Base-by-base conservation (phyloP, 2,113 vertebrate genomes). In the Phylloscopus whistleri region DNA sequence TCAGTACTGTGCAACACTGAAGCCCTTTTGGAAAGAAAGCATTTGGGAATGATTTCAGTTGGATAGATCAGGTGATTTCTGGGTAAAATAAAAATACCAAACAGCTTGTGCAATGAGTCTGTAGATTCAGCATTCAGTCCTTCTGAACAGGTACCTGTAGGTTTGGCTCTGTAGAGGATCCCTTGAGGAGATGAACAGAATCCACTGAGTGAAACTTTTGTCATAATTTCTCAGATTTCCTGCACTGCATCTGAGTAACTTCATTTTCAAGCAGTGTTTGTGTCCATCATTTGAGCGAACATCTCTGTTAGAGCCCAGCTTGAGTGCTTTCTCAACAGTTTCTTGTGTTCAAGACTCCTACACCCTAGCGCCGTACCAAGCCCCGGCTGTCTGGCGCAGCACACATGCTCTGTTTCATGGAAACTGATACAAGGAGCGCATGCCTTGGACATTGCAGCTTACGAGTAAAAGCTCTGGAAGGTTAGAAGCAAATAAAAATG, bases 401-500 rank as follows among this genome's bases (percentile, higher is more conserved):
- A 26, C 12, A 79, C 94, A 91, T 85, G 78, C 92, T 86, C 89
- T 4, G 0, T 30, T 58, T 35, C 79, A 74, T 18, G 11, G 72
- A 27, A 84, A 59, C 49, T 16, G 48, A 52, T 15, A 78, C 11
- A 77, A 31, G 59, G 64, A 94, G 94, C 77, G 4, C 89, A 94
- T 94, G 94, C 93, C 77, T 95, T 76, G 33, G 73, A 33, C 64
- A 60, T 10, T 33, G 77, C 80, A 30, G 93, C n/a, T 95, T 41
- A 22, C 26, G 72, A 84, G 28, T 39, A 67, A 86, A 87, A 93
- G 91, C 95, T 95, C 41, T 84, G 62, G 49, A 56, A 76, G 62
- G 84, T 96, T 91, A 87, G 56, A 94, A 95, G 95, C 96, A 78
- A 93, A 89, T 76, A 60, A 93, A 94, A 95, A 67, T 80, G 69